Base-by-base conservation (phyloP, 2,888 invertebrate genomes). In the Leptinotarsa juncta region DNA sequence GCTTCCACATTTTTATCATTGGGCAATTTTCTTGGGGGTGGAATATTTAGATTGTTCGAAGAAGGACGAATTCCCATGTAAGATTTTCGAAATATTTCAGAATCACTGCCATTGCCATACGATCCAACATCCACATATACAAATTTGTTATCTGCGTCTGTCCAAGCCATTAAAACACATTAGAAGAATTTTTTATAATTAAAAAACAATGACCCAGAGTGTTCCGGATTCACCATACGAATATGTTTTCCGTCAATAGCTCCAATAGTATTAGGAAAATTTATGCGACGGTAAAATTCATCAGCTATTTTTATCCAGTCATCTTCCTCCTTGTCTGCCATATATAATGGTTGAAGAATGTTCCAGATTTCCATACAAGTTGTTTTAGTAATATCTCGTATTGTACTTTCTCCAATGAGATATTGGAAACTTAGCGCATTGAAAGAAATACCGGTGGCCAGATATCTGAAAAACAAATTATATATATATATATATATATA, bases 121-220 rank as follows among this genome's bases (percentile, higher is more conserved):
- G 55, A 16, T 48, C 48, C 66, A 49, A 66, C 66, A 66, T 66
- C 66, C 16, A 66, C 42, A 66, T 18, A 42, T 4, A 42, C 42
- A 66, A 66, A 66, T 42, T 42, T 42, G 18, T 66, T 49, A 16
- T 49, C 49, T 66, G 66, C 66, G 20, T 42, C 66, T 26, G 42
- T 4, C 3, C 4, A 16, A 10, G 10, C 66, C 20, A 49, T 18
- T 7, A 49, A 18, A 66, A 42, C 66, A 16, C 10, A 18, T 14
- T 16, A 66, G 20, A 18, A 66, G 42, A 66, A 42, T 14, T 16
- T 7, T 48, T 49, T 49, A 49, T 18, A 32, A 32, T 26, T 66
- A n/a, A 49, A 66, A 18, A 66, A 66, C 49, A 48, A 18, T 14
- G 32, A 66, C n/a, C 48, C 48, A 66, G n/a, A 15, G 42, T 49